Base-by-base conservation (phyloP, 2,113 vertebrate species). In the Butastur rufipennis region DNA sequence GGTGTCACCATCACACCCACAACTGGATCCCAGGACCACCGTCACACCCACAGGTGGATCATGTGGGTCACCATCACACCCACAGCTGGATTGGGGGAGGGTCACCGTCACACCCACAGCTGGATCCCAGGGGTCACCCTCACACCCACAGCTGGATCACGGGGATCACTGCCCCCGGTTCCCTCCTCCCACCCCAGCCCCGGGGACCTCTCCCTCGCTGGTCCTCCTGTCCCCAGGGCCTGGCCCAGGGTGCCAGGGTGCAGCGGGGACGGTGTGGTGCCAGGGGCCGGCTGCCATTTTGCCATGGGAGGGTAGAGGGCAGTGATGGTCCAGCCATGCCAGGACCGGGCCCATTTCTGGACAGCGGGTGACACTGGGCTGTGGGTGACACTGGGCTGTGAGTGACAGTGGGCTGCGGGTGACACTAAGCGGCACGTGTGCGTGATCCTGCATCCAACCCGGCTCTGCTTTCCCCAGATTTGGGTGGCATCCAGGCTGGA, bases 301-400 rank as follows among this genome's bases (percentile, higher is more conserved):
- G 85, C 45, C 73, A 75, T 81, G 96, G 93, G 70, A 95, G 95
- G 93, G 91, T 93, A 97, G 97, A 97, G 97, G 97, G 96, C 97
- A 92, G 94, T 97, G 93, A 93, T 63, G 94, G 86, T 95, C 95
- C 96, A 94, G 91, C 82, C 97, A 94, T 93, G 71, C 88, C 66
- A 48, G 16, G 31, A 7, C 10, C 1, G 8, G 27, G 11, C 36
- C 45, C 56, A 3, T 21, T 45, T 58, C 47, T 10, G 27, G 56
- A 22, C 36, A 10, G 42, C 1, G 34, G 79, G 65, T 81, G 79
- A 32, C 47, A 18, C 11, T 3, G 16, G 43, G 11, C 36, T 18
- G 31, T 1, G 52, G 38, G 50, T 72, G n/a, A 50, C 47, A 29
- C 31, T 3, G 31, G 19, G 22, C 48, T 23, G 27, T 2, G 10